Base-by-base conservation (phyloP, 1,140 invertebrate genomes). In the Scaptomyza pallida region DNA sequence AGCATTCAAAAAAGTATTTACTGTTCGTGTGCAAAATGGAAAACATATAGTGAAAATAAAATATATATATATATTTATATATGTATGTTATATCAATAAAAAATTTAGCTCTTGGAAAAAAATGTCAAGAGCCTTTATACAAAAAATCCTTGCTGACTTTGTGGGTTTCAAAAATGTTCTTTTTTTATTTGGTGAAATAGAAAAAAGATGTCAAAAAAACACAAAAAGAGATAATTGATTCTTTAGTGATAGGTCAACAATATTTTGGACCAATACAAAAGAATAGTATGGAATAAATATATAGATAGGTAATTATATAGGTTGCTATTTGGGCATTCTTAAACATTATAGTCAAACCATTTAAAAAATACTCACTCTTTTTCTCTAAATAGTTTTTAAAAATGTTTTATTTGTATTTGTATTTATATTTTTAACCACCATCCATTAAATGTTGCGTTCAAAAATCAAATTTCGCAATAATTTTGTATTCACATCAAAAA, bases 381-480 rank as follows among this genome's bases (percentile, higher is more conserved):
- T 80, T 89, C 78, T 89, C 83, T 89, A 89, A 89, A 89, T 88
- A 79, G 78, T 79, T 89, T n/a, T 89, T 59, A 76, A 85, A 78
- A 86, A 63, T 63, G 26, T 57, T 54, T 72, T 75, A 65, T 69
- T 81, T 75, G 50, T 79, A 65, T 78, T 83, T 74, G 79, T 71
- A 72, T 65, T 88, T 54, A 37, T 57, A 47, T 30, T 30, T n/a
- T n/a, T 30, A 82, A 86, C 72, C 86, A 89, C 78, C 78, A 89
- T 89, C 81, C 77, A 89, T 89, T 89, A 89, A 89, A 81, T 52
- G 78, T 89, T 89, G 86, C 86, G 81, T 82, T 88, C 81, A 89
- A 89, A 89, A 89, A 82, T 89, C 86, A 88, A 89, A 89, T 79
- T 89, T 86, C 86, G 86, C 86, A 89, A 79, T 74, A 88, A 88